Evolutionary conservation across 2,888 invertebrate species (phyloP).

Genomic region (Dicranocentrus wangi): DNA sequence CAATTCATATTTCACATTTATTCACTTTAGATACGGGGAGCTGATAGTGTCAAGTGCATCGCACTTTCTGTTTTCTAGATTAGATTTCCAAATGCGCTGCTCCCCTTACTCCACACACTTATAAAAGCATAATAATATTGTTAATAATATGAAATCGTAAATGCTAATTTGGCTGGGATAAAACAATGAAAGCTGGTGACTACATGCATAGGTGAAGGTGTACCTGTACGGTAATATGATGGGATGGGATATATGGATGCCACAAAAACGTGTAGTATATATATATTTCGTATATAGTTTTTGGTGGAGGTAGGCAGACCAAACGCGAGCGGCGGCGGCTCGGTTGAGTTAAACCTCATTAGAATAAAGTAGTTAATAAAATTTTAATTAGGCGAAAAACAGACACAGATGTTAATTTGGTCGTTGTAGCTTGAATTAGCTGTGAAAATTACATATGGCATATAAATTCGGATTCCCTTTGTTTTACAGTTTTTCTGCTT

Average conservation of each 20-base stretch:
- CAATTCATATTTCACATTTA: too few relatives aligned
- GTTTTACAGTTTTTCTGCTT: slow-evolving; percentile 19
- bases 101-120: too few relatives aligned
- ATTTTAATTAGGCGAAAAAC: slow-evolving; percentile 59
- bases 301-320: not conserved
- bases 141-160: not conserved
- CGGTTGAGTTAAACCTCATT: slow-evolving; percentile 44
- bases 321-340: not conserved
- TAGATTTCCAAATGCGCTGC: too few relatives aligned
- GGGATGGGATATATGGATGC: too few relatives aligned
- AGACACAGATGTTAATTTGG: slow-evolving; percentile 60
- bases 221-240: too few relatives aligned
- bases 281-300: too few relatives aligned
- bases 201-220: too few relatives aligned
- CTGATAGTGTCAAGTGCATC: too few relatives aligned
- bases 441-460: slow-evolving; percentile 57
- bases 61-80: too few relatives aligned
- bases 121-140: too few relatives aligned
- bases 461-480: slow-evolving; percentile 29
- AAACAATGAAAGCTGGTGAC: slow-evolving; percentile 21
- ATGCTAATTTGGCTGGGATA: slow-evolving; percentile 50
- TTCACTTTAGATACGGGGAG: too few relatives aligned
- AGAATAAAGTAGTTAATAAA: slow-evolving; percentile 63
- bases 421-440: slow-evolving; percentile 41
- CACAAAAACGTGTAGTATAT: too few relatives aligned